Conservation (phyloP, 2,113 vertebrate genomes). For the Mesitornis unicolor region DNA sequence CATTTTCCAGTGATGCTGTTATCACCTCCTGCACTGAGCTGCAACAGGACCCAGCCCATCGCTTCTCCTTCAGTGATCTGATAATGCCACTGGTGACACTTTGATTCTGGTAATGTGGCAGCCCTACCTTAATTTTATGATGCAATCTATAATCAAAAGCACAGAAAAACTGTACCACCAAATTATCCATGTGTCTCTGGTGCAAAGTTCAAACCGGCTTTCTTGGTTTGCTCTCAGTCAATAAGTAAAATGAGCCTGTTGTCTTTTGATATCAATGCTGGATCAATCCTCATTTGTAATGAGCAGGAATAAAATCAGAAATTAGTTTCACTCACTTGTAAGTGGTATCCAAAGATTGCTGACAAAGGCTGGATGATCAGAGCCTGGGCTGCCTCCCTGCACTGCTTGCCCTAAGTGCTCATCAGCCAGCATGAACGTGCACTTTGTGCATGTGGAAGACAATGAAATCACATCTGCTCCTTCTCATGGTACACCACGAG, state of each 20-base stretch:
- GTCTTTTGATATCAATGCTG: not conserved
- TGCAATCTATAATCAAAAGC: not conserved
- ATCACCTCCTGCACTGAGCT: not conserved
- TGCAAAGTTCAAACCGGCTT: not conserved
- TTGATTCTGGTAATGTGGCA: not conserved
- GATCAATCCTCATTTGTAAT: not conserved
- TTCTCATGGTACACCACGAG: not conserved
- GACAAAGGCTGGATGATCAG: not conserved
- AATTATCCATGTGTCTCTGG: rapidly evolving
- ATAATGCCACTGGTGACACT: not conserved
- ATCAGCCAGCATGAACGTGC: not conserved
- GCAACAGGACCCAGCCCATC: not conserved
- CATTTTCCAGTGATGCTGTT: not conserved
- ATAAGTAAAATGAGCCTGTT: not conserved
- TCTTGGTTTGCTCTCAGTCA: not conserved
- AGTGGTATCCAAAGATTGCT: not conserved
- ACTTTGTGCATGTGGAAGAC: not conserved
- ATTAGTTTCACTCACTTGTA: not conserved
- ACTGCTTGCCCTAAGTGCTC: not conserved
- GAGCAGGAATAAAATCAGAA: not conserved
- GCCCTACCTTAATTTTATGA: not conserved
- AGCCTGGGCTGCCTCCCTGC: not conserved
- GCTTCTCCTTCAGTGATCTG: not conserved
- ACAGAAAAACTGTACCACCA: not conserved
- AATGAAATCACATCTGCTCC: not conserved